A percentile compares a stretch with the other conserved stretches of the same genome.
Conservation (phyloP, 2,888 invertebrate species). For the Ornithoptera alexandrae region DNA sequence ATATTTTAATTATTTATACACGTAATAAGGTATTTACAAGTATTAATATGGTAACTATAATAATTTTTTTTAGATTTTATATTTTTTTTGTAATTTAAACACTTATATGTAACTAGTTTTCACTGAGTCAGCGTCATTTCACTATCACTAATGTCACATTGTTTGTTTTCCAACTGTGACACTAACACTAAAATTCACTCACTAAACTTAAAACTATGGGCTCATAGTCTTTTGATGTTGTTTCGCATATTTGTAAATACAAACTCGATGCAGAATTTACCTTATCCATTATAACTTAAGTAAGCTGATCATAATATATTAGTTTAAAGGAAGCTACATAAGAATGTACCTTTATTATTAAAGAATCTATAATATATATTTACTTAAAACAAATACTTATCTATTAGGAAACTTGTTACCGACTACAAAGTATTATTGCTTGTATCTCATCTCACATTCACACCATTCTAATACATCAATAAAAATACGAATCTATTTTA, state of each 20-base stretch:
- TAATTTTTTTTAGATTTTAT: no score
- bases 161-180: conserved; percentile 7
- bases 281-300: background rate
- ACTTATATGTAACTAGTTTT: background rate
- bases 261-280: background rate
- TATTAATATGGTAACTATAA: no score
- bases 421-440: background rate
- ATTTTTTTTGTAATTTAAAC: background rate
- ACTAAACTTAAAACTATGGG: conserved; percentile 1
- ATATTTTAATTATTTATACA: no score
- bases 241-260: background rate
- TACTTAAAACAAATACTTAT: no score
- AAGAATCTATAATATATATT: background rate
- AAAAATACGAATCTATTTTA: background rate
- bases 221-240: conserved; percentile 1
- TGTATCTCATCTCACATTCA: background rate
- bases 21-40: no score
- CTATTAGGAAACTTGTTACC: no score
- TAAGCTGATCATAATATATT: background rate
- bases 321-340: background rate
- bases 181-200: conserved; percentile 1
- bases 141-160: conserved; percentile 5
- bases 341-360: no score
- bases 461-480: background rate
- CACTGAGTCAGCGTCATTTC: conserved; percentile 1